Base-by-base conservation (phyloP, 2,113 vertebrate species). In the Spheniscus mendiculus region DNA sequence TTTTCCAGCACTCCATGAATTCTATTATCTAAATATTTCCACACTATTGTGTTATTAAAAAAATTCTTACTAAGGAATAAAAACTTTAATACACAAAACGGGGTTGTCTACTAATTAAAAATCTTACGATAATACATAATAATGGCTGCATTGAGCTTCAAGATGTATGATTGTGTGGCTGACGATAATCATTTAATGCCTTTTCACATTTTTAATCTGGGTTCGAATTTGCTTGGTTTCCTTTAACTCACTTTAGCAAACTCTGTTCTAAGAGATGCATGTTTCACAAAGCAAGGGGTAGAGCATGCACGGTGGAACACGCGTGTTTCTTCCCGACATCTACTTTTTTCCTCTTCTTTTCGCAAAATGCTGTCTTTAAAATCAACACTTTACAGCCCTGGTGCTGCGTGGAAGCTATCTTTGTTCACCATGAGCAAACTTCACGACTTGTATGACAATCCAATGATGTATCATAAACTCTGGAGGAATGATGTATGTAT, bases 1-100 rank as follows among this genome's bases (percentile, higher is more conserved):
- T 98, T 98, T 98, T 98, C 96, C 98, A 98, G 96, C 98, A 98
- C 98, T 98, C 96, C 98, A 92, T 97, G 95, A 97, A 97, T 98
- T 98, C 98, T 98, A 96, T 98, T 97, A 97, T 96, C 80, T 97
- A 98, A 98, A 98, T 98, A 98, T 98, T 98, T 98, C 98, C 98
- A 98, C 96, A 97, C 97, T 98, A 98, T 98, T 98, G 98, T 98
- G 98, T 98, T 98, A 98, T 97, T 98, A 73, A 98, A 82, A 97
- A 89, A 97, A 95, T 98, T 98, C 98, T 98, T 98, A 98, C 97
- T 98, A 97, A 98, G 97, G 97, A 98, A 98, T 98, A 98, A 98
- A 98, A 98, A 94, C 80, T 98, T 98, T 98, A 98, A 97, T 98
- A 98, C 95, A 95, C 74, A 74, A 95, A 89, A 90, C 71, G 97